phyloP scores from a whole-genome alignment of 2,888 invertebrate genomes.

The Frankliniella fusca region DNA sequence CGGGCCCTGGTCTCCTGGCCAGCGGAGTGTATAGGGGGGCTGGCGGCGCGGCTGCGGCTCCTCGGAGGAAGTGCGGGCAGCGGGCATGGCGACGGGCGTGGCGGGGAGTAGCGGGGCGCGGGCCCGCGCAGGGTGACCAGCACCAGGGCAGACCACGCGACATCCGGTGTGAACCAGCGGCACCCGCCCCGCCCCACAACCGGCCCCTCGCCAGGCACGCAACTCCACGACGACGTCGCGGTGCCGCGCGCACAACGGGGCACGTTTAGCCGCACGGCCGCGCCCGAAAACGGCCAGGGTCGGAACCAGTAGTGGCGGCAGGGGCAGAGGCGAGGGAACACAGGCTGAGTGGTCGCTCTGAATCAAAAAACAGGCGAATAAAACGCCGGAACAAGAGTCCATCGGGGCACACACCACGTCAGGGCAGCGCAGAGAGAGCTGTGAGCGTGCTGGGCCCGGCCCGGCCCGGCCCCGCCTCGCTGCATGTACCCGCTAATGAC shows the following conservation, averaged over 20 bases:
- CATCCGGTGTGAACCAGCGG: conserved; percentile 5
- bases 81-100: not conserved
- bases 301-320: no score
- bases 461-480: no score
- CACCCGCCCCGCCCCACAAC: not conserved
- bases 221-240: not conserved
- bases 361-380: no score
- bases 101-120: not conserved
- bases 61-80: conserved; percentile 7
- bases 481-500: not conserved
- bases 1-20: not conserved
- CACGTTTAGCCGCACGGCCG: conserved; percentile 10
- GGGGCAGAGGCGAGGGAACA: no score
- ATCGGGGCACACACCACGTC: no score
- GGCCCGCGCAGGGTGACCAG: not conserved
- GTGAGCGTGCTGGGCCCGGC: no score
- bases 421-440: no score
- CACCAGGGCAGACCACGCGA: not conserved
- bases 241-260: not conserved
- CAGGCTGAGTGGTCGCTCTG: no score
- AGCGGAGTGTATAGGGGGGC: not conserved
- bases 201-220: not conserved
- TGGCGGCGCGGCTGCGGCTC: not conserved
- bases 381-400: no score
- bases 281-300: not conserved